phyloP scores from a whole-genome alignment of 2,888 invertebrate genomes.

The Baronia brevicornis region DNA sequence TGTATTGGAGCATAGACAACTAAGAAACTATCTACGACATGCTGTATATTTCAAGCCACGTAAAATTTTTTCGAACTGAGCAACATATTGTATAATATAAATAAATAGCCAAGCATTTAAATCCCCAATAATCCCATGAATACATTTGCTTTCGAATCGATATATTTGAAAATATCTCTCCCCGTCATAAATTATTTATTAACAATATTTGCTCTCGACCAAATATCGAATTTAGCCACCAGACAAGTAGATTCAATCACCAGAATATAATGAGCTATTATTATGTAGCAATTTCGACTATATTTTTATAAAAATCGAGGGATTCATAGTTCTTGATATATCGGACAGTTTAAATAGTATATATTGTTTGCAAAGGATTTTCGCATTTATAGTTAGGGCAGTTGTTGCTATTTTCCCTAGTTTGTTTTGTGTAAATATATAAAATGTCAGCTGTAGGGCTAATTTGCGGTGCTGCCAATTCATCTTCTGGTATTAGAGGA shows the following conservation, averaged over 20 bases:
- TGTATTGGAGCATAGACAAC: too few relatives aligned
- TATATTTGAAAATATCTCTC: constrained; percentile 6
- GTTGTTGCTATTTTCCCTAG: constrained; percentile 1
- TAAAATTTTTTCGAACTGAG: too few relatives aligned
- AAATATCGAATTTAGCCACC: constrained; percentile 18
- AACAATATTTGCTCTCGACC: constrained; percentile 35
- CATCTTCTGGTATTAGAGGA: constrained; percentile 51
- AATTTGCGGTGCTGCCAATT: constrained; percentile 59
- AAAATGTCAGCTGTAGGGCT: constrained; percentile 27
- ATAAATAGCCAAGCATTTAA: too few relatives aligned
- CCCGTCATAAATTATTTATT: constrained; percentile 37
- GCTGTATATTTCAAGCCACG: too few relatives aligned
- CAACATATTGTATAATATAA: too few relatives aligned
- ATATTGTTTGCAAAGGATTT: background rate
- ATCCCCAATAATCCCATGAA: too few relatives aligned
- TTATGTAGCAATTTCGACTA: constrained; percentile 10
- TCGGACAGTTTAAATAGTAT: background rate
- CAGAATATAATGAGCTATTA: constrained; percentile 22
- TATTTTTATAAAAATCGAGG: background rate
- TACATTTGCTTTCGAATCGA: too few relatives aligned
- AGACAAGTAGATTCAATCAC: constrained; percentile 29
- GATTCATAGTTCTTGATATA: constrained; percentile 1
- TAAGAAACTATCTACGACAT: too few relatives aligned
- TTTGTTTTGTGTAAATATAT: constrained; percentile 5
- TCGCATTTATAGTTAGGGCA: background rate